Evolutionary conservation across 2,113 vertebrate genomes (phyloP).

Genomic region (Vulpes ferrilata): DNA sequence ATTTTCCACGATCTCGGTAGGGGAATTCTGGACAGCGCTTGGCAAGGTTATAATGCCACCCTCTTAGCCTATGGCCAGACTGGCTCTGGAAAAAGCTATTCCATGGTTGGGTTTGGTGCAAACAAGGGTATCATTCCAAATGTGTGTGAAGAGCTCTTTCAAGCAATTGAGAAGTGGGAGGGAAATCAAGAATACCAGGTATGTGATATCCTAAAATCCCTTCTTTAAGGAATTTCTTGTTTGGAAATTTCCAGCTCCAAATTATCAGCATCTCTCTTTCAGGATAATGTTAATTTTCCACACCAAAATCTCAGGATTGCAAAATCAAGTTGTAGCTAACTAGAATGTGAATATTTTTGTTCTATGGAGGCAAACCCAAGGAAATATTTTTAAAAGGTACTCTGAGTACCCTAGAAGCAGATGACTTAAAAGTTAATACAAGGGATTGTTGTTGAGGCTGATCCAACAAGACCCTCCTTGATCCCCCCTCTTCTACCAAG

Average conservation of each 20-base stretch:
- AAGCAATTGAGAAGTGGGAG: conserved; percentile 86
- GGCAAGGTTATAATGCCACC: conserved; percentile 91
- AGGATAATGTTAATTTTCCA: not conserved
- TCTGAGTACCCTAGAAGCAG: not conserved
- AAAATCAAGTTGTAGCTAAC: not conserved
- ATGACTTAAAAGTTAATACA: not conserved
- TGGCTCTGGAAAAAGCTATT: conserved; percentile 93
- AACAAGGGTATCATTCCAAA: conserved; percentile 92
- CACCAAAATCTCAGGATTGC: not conserved
- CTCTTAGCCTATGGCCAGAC: conserved; percentile 92
- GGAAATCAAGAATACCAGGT: conserved; percentile 90
- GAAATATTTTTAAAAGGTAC: not conserved
- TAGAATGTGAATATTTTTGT: not conserved
- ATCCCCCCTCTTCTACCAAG: not conserved
- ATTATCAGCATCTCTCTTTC: not conserved
- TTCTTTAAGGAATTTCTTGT: not conserved
- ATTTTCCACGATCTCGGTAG: conserved; percentile 90
- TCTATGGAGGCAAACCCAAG: not conserved
- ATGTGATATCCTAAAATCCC: not conserved
- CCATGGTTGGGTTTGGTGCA: conserved; percentile 90
- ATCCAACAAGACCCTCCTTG: not conserved
- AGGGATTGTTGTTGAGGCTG: not conserved
- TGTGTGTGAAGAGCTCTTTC: conserved; percentile 91
- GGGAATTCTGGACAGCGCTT: conserved; percentile 89
- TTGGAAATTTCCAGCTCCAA: not conserved